Conservation (phyloP, 1,140 invertebrate species). For the Drosophila busckii region DNA sequence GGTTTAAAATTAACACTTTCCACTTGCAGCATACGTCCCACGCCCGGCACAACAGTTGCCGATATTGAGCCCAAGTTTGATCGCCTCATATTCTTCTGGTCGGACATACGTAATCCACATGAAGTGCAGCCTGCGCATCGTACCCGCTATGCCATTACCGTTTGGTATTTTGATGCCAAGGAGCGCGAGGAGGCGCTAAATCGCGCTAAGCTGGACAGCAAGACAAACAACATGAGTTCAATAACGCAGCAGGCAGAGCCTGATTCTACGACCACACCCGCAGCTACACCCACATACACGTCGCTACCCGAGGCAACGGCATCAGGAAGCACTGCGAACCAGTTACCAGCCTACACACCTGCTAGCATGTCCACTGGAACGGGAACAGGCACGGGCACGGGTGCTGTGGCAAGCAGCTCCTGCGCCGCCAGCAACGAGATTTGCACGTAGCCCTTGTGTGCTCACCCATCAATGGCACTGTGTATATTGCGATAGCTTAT, state of each 20-base stretch:
- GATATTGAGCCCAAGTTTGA: conserved; percentile 96
- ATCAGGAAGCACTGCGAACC: conserved; percentile 1
- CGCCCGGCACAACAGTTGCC: conserved; percentile 89
- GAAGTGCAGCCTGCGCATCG: conserved; percentile 95
- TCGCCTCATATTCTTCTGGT: conserved; percentile 98
- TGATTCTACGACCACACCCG: conserved; percentile 49
- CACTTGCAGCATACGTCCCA: conserved; percentile 89
- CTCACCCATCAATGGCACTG: background rate
- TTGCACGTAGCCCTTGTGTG: conserved; percentile 67
- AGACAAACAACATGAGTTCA: conserved; percentile 43
- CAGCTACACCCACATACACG: conserved; percentile 4
- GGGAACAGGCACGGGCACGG: conserved; percentile 54
- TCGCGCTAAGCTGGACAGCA: conserved; percentile 60
- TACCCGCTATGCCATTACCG: conserved; percentile 94
- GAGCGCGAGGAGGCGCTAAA: conserved; percentile 88
- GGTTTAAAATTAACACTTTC: background rate
- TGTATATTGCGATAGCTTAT: conserved; percentile 26
- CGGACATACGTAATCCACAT: conserved; percentile 96
- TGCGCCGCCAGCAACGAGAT: conserved; percentile 60
- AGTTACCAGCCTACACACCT: conserved; percentile 30
- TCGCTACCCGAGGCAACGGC: background rate
- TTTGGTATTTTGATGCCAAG: conserved; percentile 96
- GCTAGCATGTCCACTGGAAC: conserved; percentile 60
- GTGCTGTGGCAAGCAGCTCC: conserved; percentile 49
- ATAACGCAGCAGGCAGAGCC: conserved; percentile 39